A percentile compares a stretch with the other conserved stretches of the same genome.
Evolutionary conservation across 2,888 invertebrate species (phyloP).

Genomic region (Aphodius granarius): DNA sequence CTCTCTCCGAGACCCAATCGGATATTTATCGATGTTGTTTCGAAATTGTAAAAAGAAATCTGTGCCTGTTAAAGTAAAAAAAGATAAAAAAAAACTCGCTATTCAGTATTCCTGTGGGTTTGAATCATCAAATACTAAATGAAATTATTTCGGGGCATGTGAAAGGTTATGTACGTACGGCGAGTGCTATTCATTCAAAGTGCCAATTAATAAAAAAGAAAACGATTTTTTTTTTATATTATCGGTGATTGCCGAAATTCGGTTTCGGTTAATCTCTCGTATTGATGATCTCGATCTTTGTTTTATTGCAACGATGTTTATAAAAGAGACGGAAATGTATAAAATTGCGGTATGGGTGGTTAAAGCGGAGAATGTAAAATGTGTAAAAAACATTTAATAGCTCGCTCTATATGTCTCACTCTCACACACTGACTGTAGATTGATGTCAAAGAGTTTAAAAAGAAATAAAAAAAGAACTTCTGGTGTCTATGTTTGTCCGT

Average conservation of each 20-base stretch:
- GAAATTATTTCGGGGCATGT: conserved; percentile 19
- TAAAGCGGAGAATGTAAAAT: neutral
- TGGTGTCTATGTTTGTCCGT: conserved; percentile 33
- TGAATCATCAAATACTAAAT: conserved; percentile 31
- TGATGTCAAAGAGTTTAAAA: neutral
- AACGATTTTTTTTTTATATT: conserved; percentile 3
- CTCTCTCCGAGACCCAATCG: conserved; percentile 21
- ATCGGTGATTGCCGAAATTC: conserved; percentile 31
- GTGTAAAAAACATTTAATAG: neutral
- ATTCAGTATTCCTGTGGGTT: conserved; percentile 51
- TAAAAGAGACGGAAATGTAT: conserved; percentile 27
- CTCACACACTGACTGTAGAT: conserved; percentile 32
- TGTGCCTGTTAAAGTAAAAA: conserved; percentile 49
- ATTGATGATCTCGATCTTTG: conserved; percentile 52
- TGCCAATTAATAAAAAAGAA: conserved; percentile 50
- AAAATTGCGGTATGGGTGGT: conserved; percentile 16
- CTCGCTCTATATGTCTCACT: neutral
- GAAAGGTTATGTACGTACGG: conserved; percentile 3
- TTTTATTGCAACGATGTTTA: conserved; percentile 47
- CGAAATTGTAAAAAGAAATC: conserved; percentile 47
- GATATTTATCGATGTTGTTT: conserved; percentile 50
- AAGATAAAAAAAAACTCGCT: conserved; percentile 39
- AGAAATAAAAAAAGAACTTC: neutral
- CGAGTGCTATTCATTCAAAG: conserved; percentile 54
- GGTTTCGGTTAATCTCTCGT: neutral